phyloP scores from a whole-genome alignment of 2,888 invertebrate species.

The Bugulina stolonifera region DNA sequence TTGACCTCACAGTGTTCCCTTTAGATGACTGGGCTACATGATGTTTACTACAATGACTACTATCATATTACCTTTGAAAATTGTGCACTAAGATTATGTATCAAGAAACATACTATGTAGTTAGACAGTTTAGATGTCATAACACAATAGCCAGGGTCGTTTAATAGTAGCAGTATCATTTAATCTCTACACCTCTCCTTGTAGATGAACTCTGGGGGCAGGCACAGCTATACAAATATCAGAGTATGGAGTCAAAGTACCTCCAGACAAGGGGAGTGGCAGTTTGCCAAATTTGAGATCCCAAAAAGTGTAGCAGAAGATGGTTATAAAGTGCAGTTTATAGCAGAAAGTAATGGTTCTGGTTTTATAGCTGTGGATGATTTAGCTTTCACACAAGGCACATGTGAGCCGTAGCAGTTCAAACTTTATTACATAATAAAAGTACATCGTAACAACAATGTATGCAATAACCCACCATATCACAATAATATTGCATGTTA shows the following conservation, averaged over 20 bases:
- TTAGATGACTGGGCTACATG: too few relatives aligned
- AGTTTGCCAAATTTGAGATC: slow-evolving; percentile 1
- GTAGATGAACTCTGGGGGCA: too few relatives aligned
- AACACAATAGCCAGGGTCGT: too few relatives aligned
- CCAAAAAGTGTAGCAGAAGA: background rate
- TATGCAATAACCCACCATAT: background rate
- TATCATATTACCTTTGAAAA: too few relatives aligned
- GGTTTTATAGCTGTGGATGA: slow-evolving; percentile 16
- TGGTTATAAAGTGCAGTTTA: background rate
- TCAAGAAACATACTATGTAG: too few relatives aligned
- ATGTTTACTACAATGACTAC: too few relatives aligned
- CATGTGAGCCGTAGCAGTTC: background rate
- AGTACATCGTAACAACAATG: background rate
- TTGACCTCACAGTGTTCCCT: too few relatives aligned
- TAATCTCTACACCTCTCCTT: too few relatives aligned
- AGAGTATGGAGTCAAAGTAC: slow-evolving; percentile 3
- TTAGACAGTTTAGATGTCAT: too few relatives aligned
- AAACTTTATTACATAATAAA: background rate
- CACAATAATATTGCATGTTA: background rate
- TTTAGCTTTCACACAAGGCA: background rate
- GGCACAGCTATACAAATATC: too few relatives aligned
- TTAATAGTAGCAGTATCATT: too few relatives aligned
- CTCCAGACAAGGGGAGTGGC: background rate
- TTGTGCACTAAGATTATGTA: too few relatives aligned
- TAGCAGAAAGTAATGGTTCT: slow-evolving; percentile 12